Evolutionary conservation across 1,140 invertebrate genomes (phyloP), one percentile per base, ranked within the genome.

Genomic region (Papilio glaucus): DNA sequence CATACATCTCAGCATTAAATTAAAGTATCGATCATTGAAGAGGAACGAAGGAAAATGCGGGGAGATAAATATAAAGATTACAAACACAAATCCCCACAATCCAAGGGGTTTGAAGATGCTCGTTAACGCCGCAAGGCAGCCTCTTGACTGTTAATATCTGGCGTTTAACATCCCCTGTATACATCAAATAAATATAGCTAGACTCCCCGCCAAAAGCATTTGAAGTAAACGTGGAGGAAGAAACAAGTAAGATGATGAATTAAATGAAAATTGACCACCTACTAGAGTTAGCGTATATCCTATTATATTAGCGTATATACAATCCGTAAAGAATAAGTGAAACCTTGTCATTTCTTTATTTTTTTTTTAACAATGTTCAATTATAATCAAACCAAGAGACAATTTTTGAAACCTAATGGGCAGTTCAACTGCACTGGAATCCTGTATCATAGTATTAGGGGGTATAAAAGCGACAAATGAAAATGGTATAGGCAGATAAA

Each of bases 61-160:
- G 45, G 62, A 41, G 62, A 38, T 65, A 65, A 62, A n/a, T 62
- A 62, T 33, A 33, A 65, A 65, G 62, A 65, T 65, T 65, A 65
- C 15, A 65, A 65, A 39, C 37, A 33, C 62, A 65, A 53, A 65
- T 21, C 62, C 33, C 37, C 33, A 65, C 62, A 65, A 65, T 65
- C 18, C 62, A 65, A 65, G 62, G 62, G 62, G 62, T 37, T 63
- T 38, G 8, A 10, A 41, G 62, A 65, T 65, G 37, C 62, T 65
- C 62, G 62, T 65, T 65, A 65, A 65, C 62, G 62, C 37, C 62
- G 62, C 62, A 65, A 39, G 62, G 62, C 62, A 38, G 15, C n/a
- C 61, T 65, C 62, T 65, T 65, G 62, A 65, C 62, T 65, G 33
- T 65, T 65, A 65, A 65, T 41, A 65, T 65, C 29, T 62, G 18